A percentile compares a stretch with the other conserved stretches of the same genome.
These are phyloP conservation scores for Ceratotherium simum DNA, from an alignment of 2,113 vertebrate species.

Conservation along the genomic window DNA sequence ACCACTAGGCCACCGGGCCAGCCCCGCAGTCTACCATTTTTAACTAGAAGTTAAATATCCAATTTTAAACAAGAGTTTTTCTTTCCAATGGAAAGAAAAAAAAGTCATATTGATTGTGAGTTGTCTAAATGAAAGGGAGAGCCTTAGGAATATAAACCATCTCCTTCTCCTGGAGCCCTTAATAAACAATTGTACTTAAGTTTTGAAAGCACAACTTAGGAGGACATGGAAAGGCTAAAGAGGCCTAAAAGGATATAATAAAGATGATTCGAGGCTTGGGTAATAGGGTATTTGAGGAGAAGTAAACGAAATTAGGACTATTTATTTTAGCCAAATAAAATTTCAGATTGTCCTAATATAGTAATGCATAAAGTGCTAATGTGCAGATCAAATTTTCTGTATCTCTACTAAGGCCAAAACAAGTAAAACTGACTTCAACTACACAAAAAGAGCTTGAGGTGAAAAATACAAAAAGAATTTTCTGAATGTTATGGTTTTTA, in stretches of 20 bases:
- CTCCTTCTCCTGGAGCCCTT: background rate
- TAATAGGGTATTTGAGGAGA: constrained; percentile 71
- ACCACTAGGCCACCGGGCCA: too few species aligned
- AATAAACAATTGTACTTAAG: background rate
- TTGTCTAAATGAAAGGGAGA: constrained; percentile 32
- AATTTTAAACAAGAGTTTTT: constrained; percentile 33
- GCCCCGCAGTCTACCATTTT: constrained; percentile 16
- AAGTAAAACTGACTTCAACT: constrained; percentile 68
- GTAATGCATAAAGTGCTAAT: constrained; percentile 61
- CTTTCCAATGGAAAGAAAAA: background rate
- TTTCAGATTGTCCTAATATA: constrained; percentile 75
- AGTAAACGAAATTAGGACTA: constrained; percentile 67
- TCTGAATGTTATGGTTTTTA: background rate
- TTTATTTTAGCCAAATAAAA: constrained; percentile 76
- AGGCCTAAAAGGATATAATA: constrained; percentile 58
- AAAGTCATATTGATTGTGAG: constrained; percentile 11
- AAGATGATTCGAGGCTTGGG: constrained; percentile 57
- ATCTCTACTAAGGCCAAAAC: constrained; percentile 60
- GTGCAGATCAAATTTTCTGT: constrained; percentile 70
- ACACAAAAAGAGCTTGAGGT: background rate
- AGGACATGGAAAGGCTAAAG: constrained; percentile 22
- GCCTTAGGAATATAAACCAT: constrained; percentile 13
- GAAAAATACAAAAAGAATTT: constrained; percentile 26
- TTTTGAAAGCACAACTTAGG: constrained; percentile 44
- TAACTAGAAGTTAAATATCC: background rate